These are phyloP conservation scores for Notocelia uddmanniana DNA, from an alignment of 2,888 invertebrate genomes.

Conservation along the genomic window DNA sequence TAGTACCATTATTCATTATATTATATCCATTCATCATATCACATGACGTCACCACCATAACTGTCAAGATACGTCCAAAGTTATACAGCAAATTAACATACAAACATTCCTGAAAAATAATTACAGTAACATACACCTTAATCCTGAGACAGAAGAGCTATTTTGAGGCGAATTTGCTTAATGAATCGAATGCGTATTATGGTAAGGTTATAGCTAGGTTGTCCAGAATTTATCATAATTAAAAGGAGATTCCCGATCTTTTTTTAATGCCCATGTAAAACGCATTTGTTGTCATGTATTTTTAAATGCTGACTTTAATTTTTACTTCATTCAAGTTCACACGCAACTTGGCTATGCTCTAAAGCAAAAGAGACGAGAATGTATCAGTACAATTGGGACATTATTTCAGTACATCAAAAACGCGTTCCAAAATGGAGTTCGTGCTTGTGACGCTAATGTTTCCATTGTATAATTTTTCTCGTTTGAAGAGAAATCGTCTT, in stretches of 20 bases:
- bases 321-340: neutral
- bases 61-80: conserved; percentile 58
- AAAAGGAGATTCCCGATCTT: conserved; percentile 35
- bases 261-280: conserved; percentile 23
- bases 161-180: conserved; percentile 22
- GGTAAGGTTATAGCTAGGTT: conserved; percentile 36
- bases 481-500: neutral
- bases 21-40: conserved; percentile 46
- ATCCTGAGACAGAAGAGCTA: conserved; percentile 8
- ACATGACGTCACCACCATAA: conserved; percentile 56
- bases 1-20: conserved; percentile 37
- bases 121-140: conserved; percentile 23
- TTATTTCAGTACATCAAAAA: neutral
- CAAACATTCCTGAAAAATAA: conserved; percentile 43
- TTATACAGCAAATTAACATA: conserved; percentile 48
- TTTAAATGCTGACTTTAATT: neutral
- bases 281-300: conserved; percentile 28
- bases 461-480: conserved; percentile 18
- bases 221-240: conserved; percentile 25
- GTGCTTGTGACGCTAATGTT: neutral
- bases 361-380: neutral
- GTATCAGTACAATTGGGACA: neutral
- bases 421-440: neutral
- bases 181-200: conserved; percentile 37
- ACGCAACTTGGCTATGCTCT: neutral